These are phyloP conservation scores for Okapia johnstoni DNA, from an alignment of 2,113 vertebrate genomes.

Conservation along the genomic window DNA sequence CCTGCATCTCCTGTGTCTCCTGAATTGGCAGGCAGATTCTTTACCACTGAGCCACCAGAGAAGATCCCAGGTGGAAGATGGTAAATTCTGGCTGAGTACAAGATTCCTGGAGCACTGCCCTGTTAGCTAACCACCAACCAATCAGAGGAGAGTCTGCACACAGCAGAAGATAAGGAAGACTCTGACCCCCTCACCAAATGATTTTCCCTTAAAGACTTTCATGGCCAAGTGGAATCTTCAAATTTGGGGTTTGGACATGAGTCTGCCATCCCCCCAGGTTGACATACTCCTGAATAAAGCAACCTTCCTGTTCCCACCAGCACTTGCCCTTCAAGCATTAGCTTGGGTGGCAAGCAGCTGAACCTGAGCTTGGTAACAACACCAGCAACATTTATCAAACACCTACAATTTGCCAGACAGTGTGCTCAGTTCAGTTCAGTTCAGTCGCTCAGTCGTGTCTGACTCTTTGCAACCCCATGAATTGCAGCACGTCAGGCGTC, in stretches of 20 bases:
- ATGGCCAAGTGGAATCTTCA: not conserved
- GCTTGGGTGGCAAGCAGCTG: not conserved
- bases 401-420: not conserved
- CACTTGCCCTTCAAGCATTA: not conserved
- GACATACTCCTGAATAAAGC: not conserved
- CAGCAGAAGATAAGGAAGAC: not conserved
- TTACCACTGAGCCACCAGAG: too few relatives aligned
- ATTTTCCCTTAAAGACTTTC: not conserved
- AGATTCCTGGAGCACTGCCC: not conserved
- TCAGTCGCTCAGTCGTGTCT: too few relatives aligned
- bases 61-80: not conserved
- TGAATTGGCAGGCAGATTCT: too few relatives aligned
- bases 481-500: too few relatives aligned
- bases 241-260: not conserved
- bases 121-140: not conserved
- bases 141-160: not conserved
- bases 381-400: not conserved
- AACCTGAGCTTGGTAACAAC: not conserved
- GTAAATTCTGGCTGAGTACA: not conserved
- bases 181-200: not conserved
- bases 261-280: not conserved
- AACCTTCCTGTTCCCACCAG: not conserved
- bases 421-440: too few relatives aligned
- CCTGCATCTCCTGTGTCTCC: too few relatives aligned
- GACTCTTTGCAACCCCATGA: too few relatives aligned